Conservation (phyloP, 2,888 invertebrate species). For the Uloborus plumipes region DNA sequence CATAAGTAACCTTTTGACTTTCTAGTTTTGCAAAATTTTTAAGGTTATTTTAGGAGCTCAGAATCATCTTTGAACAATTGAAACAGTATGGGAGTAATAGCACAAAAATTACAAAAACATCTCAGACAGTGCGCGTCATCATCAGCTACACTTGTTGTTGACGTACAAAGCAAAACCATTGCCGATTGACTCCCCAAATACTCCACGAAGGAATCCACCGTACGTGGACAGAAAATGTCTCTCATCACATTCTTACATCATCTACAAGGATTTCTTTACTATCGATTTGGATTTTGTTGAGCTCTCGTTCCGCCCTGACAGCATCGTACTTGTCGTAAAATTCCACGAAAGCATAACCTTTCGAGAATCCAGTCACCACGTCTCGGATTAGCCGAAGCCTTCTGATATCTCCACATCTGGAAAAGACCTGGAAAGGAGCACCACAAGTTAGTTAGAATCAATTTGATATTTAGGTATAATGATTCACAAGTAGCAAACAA, state of each 20-base stretch:
- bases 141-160: too few relatives aligned
- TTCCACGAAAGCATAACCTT: slow-evolving; percentile 89
- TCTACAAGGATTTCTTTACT: slow-evolving; percentile 82
- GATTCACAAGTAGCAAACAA: too few relatives aligned
- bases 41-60: too few relatives aligned
- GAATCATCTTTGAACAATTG: too few relatives aligned
- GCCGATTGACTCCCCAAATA: too few relatives aligned
- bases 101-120: too few relatives aligned
- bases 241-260: slow-evolving; percentile 82
- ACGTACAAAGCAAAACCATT: too few relatives aligned
- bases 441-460: not conserved
- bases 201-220: slow-evolving; percentile 88
- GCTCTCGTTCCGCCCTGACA: slow-evolving; percentile 76
- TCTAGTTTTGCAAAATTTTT: too few relatives aligned
- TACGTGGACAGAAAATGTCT: slow-evolving; percentile 77
- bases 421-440: slow-evolving; percentile 70
- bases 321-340: slow-evolving; percentile 78
- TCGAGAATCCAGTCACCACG: slow-evolving; percentile 85
- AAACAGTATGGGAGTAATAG: too few relatives aligned
- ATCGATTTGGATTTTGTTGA: slow-evolving; percentile 78
- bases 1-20: too few relatives aligned
- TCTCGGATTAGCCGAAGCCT: slow-evolving; percentile 80
- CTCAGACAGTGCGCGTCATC: too few relatives aligned
- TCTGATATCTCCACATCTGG: slow-evolving; percentile 78
- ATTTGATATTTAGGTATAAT: too few relatives aligned